These are phyloP conservation scores for Megaustenia siamemsis DNA, from an alignment of 2,888 invertebrate species.

Conservation along the genomic window DNA sequence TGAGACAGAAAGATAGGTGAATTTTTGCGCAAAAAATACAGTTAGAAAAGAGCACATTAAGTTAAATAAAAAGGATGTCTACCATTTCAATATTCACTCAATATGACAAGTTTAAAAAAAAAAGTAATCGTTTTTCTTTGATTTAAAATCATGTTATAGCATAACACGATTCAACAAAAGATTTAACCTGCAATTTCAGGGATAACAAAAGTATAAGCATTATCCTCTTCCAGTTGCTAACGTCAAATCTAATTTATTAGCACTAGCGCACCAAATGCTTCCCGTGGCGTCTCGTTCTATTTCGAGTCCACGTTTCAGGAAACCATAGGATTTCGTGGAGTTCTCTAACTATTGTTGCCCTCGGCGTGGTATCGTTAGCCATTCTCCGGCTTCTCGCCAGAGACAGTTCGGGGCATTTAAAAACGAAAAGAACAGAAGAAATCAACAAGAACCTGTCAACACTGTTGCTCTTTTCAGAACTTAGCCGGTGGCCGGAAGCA, in stretches of 20 bases:
- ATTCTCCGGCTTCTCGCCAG: not conserved
- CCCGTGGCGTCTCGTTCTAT: not conserved
- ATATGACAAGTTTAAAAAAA: no score
- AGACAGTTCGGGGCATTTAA: not conserved
- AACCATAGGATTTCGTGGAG: not conserved
- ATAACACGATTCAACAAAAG: no score
- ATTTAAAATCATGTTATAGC: no score
- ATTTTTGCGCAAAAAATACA: no score
- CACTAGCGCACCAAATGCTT: not conserved
- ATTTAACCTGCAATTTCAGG: no score
- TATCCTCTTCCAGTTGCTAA: not conserved
- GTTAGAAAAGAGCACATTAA: no score
- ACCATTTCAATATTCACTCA: no score
- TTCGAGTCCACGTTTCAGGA: not conserved
- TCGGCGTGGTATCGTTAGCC: constrained; percentile 26
- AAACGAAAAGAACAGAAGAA: not conserved
- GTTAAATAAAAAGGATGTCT: no score
- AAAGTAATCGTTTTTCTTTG: no score
- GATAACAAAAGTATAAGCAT: no score
- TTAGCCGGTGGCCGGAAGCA: constrained; percentile 14
- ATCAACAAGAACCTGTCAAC: not conserved
- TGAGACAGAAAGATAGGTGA: not conserved
- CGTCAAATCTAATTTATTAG: not conserved
- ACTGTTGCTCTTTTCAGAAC: constrained; percentile 26
- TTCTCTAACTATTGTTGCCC: constrained; percentile 8